A percentile compares a stretch with the other conserved stretches of the same genome.
Conservation (phyloP, 2,888 invertebrate genomes). For the Drosophila sordidapex region DNA sequence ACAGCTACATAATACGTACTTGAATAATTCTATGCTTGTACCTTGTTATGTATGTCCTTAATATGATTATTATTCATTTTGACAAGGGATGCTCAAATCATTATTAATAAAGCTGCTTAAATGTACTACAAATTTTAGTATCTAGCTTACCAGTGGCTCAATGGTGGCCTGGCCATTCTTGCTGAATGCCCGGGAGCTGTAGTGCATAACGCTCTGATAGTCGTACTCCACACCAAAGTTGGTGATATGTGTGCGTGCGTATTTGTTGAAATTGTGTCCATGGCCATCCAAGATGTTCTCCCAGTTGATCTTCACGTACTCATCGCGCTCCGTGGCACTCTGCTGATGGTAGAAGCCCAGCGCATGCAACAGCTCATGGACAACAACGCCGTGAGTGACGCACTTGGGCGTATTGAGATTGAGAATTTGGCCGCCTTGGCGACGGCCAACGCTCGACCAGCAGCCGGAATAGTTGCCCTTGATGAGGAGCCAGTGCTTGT, state of each 20-base stretch:
- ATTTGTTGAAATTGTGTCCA: slow-evolving; percentile 88
- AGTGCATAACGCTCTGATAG: slow-evolving; percentile 91
- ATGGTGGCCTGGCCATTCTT: slow-evolving; percentile 89
- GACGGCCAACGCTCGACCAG: slow-evolving; percentile 88
- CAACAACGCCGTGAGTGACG: slow-evolving; percentile 88
- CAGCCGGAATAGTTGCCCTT: slow-evolving; percentile 87
- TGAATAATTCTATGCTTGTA: background rate
- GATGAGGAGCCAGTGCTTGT: slow-evolving; percentile 87
- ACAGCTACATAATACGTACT: background rate
- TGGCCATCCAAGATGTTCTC: slow-evolving; percentile 87
- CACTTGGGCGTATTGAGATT: slow-evolving; percentile 87
- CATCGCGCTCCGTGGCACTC: slow-evolving; percentile 91
- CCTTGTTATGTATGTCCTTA: background rate
- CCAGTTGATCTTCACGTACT: slow-evolving; percentile 90
- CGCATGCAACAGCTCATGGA: slow-evolving; percentile 92
- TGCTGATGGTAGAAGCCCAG: slow-evolving; percentile 94
- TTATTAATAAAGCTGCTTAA: background rate
- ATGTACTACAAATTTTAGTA: background rate
- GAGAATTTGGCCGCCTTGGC: slow-evolving; percentile 87
- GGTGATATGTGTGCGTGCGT: slow-evolving; percentile 87
- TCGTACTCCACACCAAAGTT: slow-evolving; percentile 90
- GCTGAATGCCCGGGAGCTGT: slow-evolving; percentile 89
- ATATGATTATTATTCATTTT: background rate
- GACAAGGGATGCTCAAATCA: background rate
- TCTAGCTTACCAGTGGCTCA: slow-evolving; percentile 85